These are phyloP conservation scores for Enteromius afrohamiltoni DNA, from an alignment of 2,797 vertebrate species.

Conservation along the genomic window DNA sequence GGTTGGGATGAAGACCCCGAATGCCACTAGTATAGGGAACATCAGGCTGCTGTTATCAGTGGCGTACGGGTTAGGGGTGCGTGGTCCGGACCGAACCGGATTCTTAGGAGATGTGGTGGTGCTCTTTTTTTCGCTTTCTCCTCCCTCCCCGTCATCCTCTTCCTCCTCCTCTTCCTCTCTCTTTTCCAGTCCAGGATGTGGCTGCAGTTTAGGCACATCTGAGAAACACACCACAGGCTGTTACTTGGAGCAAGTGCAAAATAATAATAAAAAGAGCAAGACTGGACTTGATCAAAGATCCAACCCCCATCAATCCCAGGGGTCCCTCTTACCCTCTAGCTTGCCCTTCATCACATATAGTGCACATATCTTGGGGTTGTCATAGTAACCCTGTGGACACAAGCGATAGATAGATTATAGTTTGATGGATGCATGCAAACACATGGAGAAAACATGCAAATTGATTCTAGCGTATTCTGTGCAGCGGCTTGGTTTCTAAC, in stretches of 20 bases:
- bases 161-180: slow-evolving; percentile 92
- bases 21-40: slow-evolving; percentile 98
- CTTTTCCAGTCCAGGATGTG: slow-evolving; percentile 94
- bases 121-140: slow-evolving; percentile 88
- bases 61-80: slow-evolving; percentile 96
- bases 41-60: slow-evolving; percentile 99
- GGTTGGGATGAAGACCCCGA: slow-evolving; percentile 98
- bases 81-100: slow-evolving; percentile 93
- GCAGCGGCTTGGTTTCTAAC: not conserved
- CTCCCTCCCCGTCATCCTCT: slow-evolving; percentile 86
- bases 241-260: not conserved
- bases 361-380: slow-evolving; percentile 98
- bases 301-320: not conserved
- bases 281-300: not conserved
- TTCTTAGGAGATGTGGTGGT: slow-evolving; percentile 84
- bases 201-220: slow-evolving; percentile 98
- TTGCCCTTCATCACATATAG: slow-evolving; percentile 97
- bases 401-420: slow-evolving; percentile 45
- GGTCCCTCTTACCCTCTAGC: slow-evolving; percentile 84
- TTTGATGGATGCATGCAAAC: slow-evolving; percentile 22
- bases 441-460: slow-evolving; percentile 43
- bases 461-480: not conserved
- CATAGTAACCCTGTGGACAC: slow-evolving; percentile 92
- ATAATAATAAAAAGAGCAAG: not conserved
- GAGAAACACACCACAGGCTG: slow-evolving; percentile 1